phyloP scores from a whole-genome alignment of 2,113 vertebrate genomes.

The Origma solitaria region DNA sequence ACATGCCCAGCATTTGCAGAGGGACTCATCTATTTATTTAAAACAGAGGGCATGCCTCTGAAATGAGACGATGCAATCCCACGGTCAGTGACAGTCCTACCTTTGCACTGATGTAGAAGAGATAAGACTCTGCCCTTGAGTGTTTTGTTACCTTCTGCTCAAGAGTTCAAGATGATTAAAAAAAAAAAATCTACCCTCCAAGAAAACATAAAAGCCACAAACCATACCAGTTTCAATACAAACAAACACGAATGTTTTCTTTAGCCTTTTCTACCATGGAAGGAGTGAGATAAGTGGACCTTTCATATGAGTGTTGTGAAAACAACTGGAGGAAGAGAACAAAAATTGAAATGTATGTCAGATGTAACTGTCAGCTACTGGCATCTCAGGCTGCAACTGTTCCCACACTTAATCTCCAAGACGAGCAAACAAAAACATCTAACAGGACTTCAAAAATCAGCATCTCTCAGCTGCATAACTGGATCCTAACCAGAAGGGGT shows the following conservation, averaged over 20 bases:
- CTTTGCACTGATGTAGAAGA: neutral
- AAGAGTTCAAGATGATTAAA: neutral
- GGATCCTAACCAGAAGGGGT: neutral
- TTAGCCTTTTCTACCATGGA: neutral
- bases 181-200: neutral
- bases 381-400: neutral
- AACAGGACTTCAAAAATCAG: neutral
- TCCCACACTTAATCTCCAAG: neutral
- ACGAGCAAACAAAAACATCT: neutral
- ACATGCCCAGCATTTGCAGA: neutral
- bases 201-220: conserved; percentile 36
- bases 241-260: conserved; percentile 44
- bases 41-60: neutral
- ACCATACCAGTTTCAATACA: conserved; percentile 38
- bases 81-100: neutral
- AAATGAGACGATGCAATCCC: neutral
- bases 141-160: conserved; percentile 14
- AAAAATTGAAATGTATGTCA: neutral
- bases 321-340: conserved; percentile 21
- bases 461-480: neutral
- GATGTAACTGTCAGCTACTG: neutral
- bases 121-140: neutral
- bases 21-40: neutral
- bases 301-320: conserved; percentile 6
- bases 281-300: neutral